These are phyloP conservation scores for Danio jaintianensis DNA, from an alignment of 2,797 vertebrate genomes.

Conservation along the genomic window DNA sequence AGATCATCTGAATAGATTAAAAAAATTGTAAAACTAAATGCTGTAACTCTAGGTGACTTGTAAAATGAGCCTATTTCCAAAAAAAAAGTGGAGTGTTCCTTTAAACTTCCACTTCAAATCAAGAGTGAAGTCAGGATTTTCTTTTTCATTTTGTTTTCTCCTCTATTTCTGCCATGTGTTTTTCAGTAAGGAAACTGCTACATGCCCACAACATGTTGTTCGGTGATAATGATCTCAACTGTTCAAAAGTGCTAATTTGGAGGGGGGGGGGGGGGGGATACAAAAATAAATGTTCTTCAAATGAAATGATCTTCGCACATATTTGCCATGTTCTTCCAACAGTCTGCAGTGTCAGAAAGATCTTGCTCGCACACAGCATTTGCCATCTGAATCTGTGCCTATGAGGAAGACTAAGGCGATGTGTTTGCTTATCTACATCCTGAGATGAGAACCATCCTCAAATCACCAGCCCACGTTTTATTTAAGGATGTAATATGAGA, in stretches of 20 bases:
- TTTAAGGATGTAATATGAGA: slow-evolving; percentile 61
- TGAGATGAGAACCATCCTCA: slow-evolving; percentile 50
- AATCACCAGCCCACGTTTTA: slow-evolving; percentile 61
- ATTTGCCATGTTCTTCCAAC: slow-evolving; percentile 11
- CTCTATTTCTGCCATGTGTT: neutral
- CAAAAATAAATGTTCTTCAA: slow-evolving; percentile 43
- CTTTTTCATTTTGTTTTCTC: neutral
- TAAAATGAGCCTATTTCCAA: too few species aligned
- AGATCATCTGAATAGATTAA: too few species aligned
- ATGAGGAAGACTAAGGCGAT: slow-evolving; percentile 40
- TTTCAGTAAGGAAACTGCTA: slow-evolving; percentile 27
- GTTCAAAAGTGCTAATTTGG: slow-evolving; percentile 47
- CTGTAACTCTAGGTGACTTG: too few species aligned
- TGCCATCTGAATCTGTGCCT: slow-evolving; percentile 35
- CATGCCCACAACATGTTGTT: slow-evolving; percentile 15
- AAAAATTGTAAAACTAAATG: too few species aligned
- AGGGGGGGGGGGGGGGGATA: neutral
- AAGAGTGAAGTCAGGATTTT: neutral
- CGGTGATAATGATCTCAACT: slow-evolving; percentile 31
- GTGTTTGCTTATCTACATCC: slow-evolving; percentile 34
- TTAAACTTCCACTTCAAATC: neutral
- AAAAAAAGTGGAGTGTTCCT: neutral
- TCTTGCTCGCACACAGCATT: slow-evolving; percentile 30
- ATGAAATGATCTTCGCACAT: slow-evolving; percentile 37
- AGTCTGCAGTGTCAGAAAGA: slow-evolving; percentile 7